phyloP scores from a whole-genome alignment of 2,113 vertebrate species.

The Copsychus sechellarum region DNA sequence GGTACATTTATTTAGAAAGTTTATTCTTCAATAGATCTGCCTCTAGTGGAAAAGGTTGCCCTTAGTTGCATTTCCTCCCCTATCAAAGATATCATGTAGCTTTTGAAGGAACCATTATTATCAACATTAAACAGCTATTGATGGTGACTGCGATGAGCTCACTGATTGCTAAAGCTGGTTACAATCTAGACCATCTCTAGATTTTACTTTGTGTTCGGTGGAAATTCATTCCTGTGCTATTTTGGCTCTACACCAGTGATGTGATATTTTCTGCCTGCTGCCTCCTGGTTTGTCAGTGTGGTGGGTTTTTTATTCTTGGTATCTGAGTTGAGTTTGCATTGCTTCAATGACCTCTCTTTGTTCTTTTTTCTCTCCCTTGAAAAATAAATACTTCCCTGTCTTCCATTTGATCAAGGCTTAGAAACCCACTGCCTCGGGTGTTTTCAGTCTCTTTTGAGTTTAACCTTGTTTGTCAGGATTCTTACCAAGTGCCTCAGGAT shows the following conservation, averaged over 20 bases:
- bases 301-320: neutral
- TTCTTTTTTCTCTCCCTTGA: neutral
- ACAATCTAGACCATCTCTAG: neutral
- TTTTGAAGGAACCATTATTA: neutral
- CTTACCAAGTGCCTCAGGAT: neutral
- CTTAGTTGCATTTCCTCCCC: neutral
- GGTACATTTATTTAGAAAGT: neutral
- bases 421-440: neutral
- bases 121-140: neutral
- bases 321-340: neutral
- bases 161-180: neutral
- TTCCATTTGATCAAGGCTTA: neutral
- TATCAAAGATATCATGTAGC: neutral
- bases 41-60: neutral
- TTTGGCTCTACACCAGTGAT: neutral
- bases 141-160: neutral
- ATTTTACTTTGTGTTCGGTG: neutral
- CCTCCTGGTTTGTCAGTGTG: neutral
- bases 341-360: neutral
- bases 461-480: conserved; percentile 17
- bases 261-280: neutral
- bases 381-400: neutral
- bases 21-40: neutral
- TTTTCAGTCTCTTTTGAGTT: neutral
- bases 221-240: neutral